phyloP scores from a whole-genome alignment of 2,888 invertebrate species.

The Lasioglossum pauxillum region DNA sequence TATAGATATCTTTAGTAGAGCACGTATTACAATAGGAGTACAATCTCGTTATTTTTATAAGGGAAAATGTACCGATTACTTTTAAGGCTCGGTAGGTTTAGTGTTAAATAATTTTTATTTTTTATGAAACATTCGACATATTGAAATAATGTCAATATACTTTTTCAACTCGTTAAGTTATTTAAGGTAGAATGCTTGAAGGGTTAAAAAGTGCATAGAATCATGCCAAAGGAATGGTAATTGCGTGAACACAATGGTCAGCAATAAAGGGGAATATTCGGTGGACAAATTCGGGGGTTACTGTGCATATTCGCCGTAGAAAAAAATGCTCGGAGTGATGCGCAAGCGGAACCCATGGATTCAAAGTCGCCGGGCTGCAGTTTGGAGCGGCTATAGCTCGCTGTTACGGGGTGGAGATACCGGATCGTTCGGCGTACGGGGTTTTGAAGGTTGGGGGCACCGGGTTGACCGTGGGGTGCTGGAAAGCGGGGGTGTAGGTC shows the following conservation, averaged over 20 bases:
- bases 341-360: conserved; percentile 29
- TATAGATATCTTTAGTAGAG: too few species aligned
- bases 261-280: not conserved
- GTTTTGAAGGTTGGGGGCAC: conserved; percentile 83
- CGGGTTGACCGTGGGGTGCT: conserved; percentile 78
- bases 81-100: too few species aligned
- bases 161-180: not conserved
- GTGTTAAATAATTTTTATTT: too few species aligned
- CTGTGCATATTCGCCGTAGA: not conserved
- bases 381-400: conserved; percentile 13
- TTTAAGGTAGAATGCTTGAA: too few species aligned
- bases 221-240: not conserved
- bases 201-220: too few species aligned
- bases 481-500: conserved; percentile 81
- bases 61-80: too few species aligned
- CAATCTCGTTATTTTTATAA: too few species aligned
- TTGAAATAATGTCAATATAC: not conserved
- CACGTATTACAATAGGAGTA: too few species aligned
- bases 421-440: conserved; percentile 41
- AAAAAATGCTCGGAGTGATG: not conserved
- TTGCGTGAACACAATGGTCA: not conserved
- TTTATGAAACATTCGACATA: too few species aligned
- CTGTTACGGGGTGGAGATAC: conserved; percentile 29
- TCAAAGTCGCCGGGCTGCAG: conserved; percentile 52
- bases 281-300: not conserved